Conservation (phyloP, 2,888 invertebrate genomes). For the Sepiola atlantica region DNA sequence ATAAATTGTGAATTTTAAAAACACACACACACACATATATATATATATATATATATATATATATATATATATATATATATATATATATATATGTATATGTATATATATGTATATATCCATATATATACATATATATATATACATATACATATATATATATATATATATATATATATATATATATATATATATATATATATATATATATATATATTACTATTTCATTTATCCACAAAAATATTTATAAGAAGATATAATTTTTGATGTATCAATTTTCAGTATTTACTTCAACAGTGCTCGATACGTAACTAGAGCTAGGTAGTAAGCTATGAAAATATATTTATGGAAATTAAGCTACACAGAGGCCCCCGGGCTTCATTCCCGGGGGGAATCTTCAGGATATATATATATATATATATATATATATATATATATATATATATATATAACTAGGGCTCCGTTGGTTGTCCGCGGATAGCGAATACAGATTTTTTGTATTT, state of each 20-base stretch:
- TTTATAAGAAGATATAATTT: no score
- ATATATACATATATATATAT: neutral
- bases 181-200: neutral
- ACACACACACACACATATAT: neutral
- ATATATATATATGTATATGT: neutral
- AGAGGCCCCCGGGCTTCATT: no score
- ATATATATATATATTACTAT: no score
- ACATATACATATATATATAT: neutral
- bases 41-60: neutral
- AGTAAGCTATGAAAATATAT: neutral
- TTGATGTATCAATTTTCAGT: no score
- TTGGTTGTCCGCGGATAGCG: no score
- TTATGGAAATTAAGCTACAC: no score
- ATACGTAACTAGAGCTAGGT: no score
- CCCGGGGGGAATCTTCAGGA: no score
- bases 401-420: neutral
- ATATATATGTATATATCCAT: neutral
- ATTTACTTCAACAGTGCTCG: no score
- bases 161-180: neutral
- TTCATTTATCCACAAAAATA: no score
- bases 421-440: neutral
- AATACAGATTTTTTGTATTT: no score
- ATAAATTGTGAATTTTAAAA: no score
- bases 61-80: neutral
- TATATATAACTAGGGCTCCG: neutral